Evolutionary conservation across 37 sponge, comb jelly and placozoan genomes (phyloP).

Genomic region (Mnemiopsis leidyi): DNA sequence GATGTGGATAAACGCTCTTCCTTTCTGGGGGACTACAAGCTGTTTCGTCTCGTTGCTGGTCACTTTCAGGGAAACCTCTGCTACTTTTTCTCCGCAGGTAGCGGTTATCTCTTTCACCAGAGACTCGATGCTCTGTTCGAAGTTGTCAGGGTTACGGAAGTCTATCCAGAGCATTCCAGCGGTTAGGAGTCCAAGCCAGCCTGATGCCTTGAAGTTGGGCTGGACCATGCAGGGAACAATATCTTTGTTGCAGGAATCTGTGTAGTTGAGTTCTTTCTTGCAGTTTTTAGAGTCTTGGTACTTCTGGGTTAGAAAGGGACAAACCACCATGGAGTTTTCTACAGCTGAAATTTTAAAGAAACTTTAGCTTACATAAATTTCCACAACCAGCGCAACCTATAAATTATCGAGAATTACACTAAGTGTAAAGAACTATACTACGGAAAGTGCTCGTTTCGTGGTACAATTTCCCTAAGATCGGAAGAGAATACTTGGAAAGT

Average conservation of each 20-base stretch:
- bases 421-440: too few species aligned
- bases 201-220: background rate
- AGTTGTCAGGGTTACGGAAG: constrained; percentile 38
- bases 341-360: constrained; percentile 38
- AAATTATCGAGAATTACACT: too few species aligned
- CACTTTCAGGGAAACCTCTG: constrained; percentile 17
- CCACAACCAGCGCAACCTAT: too few species aligned
- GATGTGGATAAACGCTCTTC: constrained; percentile 42
- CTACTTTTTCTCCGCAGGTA: background rate
- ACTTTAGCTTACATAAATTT: too few species aligned
- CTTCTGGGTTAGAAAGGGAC: constrained; percentile 46
- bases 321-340: background rate
- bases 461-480: too few species aligned
- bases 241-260: background rate
- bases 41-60: constrained; percentile 6
- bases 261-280: constrained; percentile 60
- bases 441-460: too few species aligned
- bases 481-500: too few species aligned
- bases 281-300: constrained; percentile 59
- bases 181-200: constrained; percentile 44
- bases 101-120: constrained; percentile 45
- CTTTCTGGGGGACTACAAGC: constrained; percentile 25
- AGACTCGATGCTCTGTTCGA: constrained; percentile 10
- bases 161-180: constrained; percentile 64
- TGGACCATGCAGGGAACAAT: constrained; percentile 54